These are phyloP conservation scores for Tympanoctomys barrerae DNA, from an alignment of 2,797 vertebrate species.

Conservation along the genomic window DNA sequence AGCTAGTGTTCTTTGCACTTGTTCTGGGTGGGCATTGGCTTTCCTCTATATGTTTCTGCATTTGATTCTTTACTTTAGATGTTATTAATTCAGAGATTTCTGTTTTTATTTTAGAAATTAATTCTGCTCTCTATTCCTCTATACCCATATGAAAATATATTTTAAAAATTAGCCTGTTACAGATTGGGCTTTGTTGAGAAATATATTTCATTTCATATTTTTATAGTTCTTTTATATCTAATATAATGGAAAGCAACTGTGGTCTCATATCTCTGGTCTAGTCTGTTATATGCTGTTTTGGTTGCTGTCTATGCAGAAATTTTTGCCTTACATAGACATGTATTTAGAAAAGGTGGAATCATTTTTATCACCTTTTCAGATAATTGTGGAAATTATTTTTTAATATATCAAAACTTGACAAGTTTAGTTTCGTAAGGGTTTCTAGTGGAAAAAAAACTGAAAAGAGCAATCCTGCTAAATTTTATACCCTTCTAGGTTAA, in stretches of 20 bases:
- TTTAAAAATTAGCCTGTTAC: neutral
- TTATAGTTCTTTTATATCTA: neutral
- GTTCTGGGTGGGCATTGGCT: too few relatives aligned
- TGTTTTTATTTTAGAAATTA: too few relatives aligned
- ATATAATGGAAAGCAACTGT: conserved; percentile 6
- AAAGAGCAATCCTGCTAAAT: neutral
- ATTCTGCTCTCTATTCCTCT: too few relatives aligned
- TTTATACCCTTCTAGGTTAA: neutral
- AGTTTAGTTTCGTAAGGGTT: neutral
- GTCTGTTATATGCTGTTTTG: neutral
- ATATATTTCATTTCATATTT: conserved; percentile 9
- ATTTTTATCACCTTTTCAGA: neutral
- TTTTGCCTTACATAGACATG: neutral
- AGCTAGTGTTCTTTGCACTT: too few relatives aligned
- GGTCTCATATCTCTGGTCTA: neutral
- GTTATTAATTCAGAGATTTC: too few relatives aligned
- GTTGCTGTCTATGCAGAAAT: conserved; percentile 1
- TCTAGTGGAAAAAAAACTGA: neutral
- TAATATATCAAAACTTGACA: neutral
- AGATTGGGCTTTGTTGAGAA: neutral
- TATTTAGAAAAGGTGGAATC: conserved; percentile 2
- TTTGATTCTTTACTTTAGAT: too few relatives aligned
- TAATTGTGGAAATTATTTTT: conserved; percentile 41
- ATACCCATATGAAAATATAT: neutral
- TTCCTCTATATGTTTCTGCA: too few relatives aligned